Conservation (phyloP, 2,888 invertebrate species). For the Drosophila neutralis region DNA sequence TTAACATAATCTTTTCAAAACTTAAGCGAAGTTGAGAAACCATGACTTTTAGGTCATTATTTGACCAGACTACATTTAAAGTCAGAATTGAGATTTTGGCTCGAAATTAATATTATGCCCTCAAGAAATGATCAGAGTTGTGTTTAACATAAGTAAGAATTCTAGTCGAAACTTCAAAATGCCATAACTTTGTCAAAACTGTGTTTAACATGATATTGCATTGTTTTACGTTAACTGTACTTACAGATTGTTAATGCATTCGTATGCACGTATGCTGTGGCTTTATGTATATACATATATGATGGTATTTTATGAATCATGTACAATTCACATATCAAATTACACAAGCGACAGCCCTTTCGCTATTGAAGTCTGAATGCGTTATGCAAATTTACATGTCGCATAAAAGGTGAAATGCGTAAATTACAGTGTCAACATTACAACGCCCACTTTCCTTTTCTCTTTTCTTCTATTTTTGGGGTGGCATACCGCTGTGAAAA, state of each 20-base stretch:
- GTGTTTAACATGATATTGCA: neutral
- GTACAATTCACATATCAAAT: constrained; percentile 51
- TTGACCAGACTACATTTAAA: neutral
- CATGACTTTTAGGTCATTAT: neutral
- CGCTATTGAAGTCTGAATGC: constrained; percentile 33
- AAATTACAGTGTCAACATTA: constrained; percentile 80
- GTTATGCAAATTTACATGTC: constrained; percentile 64
- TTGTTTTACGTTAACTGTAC: constrained; percentile 25
- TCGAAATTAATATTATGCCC: neutral
- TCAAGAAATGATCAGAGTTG: neutral
- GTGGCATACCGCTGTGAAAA: constrained; percentile 74
- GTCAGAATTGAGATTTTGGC: neutral
- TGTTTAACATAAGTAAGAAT: too few species aligned
- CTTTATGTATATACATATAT: neutral
- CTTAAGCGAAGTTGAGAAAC: neutral
- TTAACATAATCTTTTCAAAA: neutral
- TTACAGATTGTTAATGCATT: constrained; percentile 1
- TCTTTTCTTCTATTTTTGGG: constrained; percentile 32
- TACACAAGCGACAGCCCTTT: constrained; percentile 63
- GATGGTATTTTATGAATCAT: constrained; percentile 7
- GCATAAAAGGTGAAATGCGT: constrained; percentile 71
- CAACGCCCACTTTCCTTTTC: constrained; percentile 69
- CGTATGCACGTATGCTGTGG: neutral
- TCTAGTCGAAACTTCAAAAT: too few species aligned
- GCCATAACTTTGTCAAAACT: neutral